Percentiles rank a stretch among this genome's conserved stretches.
Evolutionary conservation across 2,888 invertebrate genomes (phyloP).

Genomic region (Leucozona laternaria): DNA sequence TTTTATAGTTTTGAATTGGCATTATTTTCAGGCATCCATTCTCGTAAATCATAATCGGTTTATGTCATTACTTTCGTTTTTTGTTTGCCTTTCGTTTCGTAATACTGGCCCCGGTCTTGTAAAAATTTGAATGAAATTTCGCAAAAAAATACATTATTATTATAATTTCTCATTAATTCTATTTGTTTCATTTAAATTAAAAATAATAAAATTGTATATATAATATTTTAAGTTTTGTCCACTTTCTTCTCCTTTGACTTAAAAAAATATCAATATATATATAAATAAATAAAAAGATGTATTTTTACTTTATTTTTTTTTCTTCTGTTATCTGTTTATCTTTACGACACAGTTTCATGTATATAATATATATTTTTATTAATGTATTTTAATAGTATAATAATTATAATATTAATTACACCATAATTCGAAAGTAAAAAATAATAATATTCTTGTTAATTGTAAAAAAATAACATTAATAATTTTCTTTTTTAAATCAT

Average conservation of each 20-base stretch:
- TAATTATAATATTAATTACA: constrained; percentile 72
- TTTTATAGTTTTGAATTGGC: too few relatives aligned
- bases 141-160: background rate
- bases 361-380: constrained; percentile 74
- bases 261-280: constrained; percentile 76
- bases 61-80: too few relatives aligned
- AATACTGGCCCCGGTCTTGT: too few relatives aligned
- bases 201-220: constrained; percentile 75
- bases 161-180: constrained; percentile 64
- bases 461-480: constrained; percentile 73
- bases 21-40: too few relatives aligned
- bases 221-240: constrained; percentile 74
- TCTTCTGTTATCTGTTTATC: constrained; percentile 42
- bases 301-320: constrained; percentile 56
- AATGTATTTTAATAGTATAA: constrained; percentile 66
- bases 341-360: constrained; percentile 73
- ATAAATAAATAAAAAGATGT: constrained; percentile 76
- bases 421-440: constrained; percentile 65
- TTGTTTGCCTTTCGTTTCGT: too few relatives aligned
- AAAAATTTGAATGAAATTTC: background rate
- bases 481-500: constrained; percentile 37
- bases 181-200: constrained; percentile 74
- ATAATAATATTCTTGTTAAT: constrained; percentile 64
- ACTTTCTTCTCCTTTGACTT: constrained; percentile 64
- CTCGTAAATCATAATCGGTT: too few relatives aligned